Conservation (phyloP, 1,140 invertebrate species). For the Melanaphis sacchari region DNA sequence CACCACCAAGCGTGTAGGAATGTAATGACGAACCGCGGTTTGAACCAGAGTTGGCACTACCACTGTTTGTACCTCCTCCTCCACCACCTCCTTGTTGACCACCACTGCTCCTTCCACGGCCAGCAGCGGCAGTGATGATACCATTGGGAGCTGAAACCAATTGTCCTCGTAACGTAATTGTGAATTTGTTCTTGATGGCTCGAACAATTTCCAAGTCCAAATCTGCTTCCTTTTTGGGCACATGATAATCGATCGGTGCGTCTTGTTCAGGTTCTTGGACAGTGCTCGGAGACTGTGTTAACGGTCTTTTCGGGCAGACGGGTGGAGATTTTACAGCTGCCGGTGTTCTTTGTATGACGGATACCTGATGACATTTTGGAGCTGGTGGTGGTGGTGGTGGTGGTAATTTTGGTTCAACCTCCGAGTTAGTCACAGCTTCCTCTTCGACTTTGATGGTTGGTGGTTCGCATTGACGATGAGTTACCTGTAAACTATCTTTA, state of each 20-base stretch:
- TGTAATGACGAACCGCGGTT: conserved; percentile 65
- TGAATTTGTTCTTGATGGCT: conserved; percentile 60
- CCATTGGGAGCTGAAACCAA: conserved; percentile 70
- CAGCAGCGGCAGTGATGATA: conserved; percentile 72
- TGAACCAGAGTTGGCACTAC: conserved; percentile 70
- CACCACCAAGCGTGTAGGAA: conserved; percentile 62
- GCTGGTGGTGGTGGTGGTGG: conserved; percentile 41
- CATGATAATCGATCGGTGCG: conserved; percentile 86
- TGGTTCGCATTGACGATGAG: conserved; percentile 79
- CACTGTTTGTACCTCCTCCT: conserved; percentile 60
- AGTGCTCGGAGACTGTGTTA: conserved; percentile 60
- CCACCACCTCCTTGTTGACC: conserved; percentile 65
- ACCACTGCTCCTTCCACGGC: conserved; percentile 73
- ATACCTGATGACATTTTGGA: conserved; percentile 45
- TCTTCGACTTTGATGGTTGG: conserved; percentile 62
- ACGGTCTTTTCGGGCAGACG: conserved; percentile 64
- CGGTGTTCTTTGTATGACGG: conserved; percentile 83
- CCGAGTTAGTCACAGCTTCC: neutral
- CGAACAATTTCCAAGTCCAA: conserved; percentile 65
- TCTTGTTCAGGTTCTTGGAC: conserved; percentile 72
- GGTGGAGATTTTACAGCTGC: conserved; percentile 63
- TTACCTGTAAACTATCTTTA: conserved; percentile 75
- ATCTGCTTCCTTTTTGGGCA: conserved; percentile 75
- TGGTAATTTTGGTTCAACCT: neutral
- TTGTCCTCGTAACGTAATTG: conserved; percentile 69